Conservation (phyloP, 2,888 invertebrate genomes). For the Zaprionus bogoriensis region DNA sequence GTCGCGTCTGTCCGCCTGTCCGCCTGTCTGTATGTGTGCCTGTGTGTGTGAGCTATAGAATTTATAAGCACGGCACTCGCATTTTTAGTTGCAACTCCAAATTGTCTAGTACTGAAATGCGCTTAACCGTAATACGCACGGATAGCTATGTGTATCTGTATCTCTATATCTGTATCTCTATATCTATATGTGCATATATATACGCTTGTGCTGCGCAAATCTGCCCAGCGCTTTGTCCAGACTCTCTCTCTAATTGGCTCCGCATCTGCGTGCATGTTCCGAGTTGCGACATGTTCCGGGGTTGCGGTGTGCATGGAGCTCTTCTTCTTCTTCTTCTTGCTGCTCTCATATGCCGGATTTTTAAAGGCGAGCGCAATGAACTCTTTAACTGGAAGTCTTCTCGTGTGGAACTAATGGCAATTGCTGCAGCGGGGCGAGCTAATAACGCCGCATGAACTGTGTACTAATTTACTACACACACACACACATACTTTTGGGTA, state of each 20-base stretch:
- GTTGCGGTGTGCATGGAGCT: constrained; percentile 3
- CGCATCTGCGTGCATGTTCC: constrained; percentile 35
- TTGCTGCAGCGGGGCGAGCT: constrained; percentile 37
- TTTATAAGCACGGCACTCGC: constrained; percentile 43
- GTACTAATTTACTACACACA: not conserved
- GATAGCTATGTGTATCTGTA: not conserved
- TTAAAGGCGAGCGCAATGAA: constrained; percentile 44
- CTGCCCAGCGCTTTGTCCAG: not conserved
- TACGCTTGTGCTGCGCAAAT: not conserved
- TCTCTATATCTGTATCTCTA: not conserved
- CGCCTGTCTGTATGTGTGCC: constrained; percentile 1
- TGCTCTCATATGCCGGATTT: constrained; percentile 30
- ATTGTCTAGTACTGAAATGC: constrained; percentile 24
- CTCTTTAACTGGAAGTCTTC: constrained; percentile 44
- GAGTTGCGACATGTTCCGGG: not conserved
- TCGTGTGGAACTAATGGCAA: constrained; percentile 69
- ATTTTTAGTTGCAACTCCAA: constrained; percentile 48
- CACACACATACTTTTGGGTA: constrained; percentile 1
- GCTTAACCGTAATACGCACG: constrained; percentile 22
- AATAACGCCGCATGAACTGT: constrained; percentile 17
- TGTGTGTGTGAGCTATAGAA: constrained; percentile 23
- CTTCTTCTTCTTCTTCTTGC: not conserved
- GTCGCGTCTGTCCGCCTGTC: not conserved
- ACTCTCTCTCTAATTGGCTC: constrained; percentile 34
- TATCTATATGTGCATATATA: no score